Evolutionary conservation across 1,140 invertebrate genomes (phyloP), one percentile per base, ranked within the genome.

Genomic region (Drosophila tsacasi): DNA sequence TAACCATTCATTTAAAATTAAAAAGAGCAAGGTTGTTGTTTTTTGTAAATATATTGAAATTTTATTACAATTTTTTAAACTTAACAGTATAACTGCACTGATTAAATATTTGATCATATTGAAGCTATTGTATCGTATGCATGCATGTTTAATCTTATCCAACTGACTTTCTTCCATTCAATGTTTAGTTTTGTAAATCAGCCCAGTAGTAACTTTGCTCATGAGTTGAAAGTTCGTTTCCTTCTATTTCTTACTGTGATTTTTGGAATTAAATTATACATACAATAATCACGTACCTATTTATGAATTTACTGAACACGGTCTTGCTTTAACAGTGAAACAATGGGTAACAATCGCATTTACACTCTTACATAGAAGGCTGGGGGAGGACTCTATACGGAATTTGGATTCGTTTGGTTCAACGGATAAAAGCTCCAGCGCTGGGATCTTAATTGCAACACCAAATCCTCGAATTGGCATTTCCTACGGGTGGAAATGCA

Each of bases 21-120:
- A 75, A 68, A 52, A 64, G 21, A 49, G 17, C n/a, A 32, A 54
- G 19, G 8, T 21, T 9, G 8, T 21, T 39, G 7, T 35, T 60
- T 49, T 54, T 72, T 69, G 64, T 86, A 83, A 83, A 87, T 87
- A 83, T 83, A 74, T 87, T 79, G 50, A 87, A 83, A 83, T 89
- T 87, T 81, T 87, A 87, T 87, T 87, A 81, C 65, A 87, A 83
- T 74, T 68, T 80, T 80, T 89, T 75, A 89, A 87, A 87, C 84
- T 83, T 87, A 87, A 87, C 76, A 89, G 72, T 87, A 83, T 61
- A 79, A 69, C 76, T 87, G 86, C 84, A 82, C 58, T 81, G 77
- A 87, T 87, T 82, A 81, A 75, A 79, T 85, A 76, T 85, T 68
- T 81, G 83, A 86, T 86, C 83, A 86, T 82, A 72, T 86, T 75